Conservation (phyloP, 2,113 vertebrate species). For the Brachypodius melanocephalos region DNA sequence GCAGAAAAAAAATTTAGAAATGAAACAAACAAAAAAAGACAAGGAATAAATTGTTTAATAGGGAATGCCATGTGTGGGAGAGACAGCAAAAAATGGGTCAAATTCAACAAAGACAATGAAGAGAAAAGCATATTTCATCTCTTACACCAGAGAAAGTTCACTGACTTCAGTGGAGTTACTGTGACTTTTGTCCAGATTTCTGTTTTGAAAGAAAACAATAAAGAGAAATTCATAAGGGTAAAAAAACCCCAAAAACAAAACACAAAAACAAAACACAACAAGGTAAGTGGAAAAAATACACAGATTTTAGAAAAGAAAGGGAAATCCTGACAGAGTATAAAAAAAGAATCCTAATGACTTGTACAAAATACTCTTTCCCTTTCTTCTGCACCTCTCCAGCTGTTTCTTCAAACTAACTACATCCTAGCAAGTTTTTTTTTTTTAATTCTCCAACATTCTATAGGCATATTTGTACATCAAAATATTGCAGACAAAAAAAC, state of each 20-base stretch:
- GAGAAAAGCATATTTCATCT: neutral
- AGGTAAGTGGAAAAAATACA: neutral
- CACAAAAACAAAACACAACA: no score
- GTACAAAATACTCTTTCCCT: neutral
- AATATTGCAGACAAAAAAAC: neutral
- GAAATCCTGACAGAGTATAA: neutral
- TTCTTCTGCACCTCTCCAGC: neutral
- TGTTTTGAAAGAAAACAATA: conserved; percentile 1
- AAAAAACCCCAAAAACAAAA: neutral
- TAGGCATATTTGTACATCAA: neutral
- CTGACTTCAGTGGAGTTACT: neutral
- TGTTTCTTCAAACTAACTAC: neutral
- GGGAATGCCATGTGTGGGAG: neutral
- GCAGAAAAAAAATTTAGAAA: neutral
- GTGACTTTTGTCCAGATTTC: neutral
- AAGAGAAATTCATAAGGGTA: neutral
- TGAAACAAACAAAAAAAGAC: neutral
- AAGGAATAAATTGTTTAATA: neutral
- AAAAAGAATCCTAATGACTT: neutral
- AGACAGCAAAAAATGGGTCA: neutral
- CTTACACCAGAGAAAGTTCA: neutral
- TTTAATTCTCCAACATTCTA: neutral
- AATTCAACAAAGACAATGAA: neutral
- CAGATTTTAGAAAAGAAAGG: neutral
- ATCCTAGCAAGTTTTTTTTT: neutral